These are phyloP conservation scores for Galagoides demidoff DNA, from an alignment of 2,797 vertebrate species.

Conservation along the genomic window DNA sequence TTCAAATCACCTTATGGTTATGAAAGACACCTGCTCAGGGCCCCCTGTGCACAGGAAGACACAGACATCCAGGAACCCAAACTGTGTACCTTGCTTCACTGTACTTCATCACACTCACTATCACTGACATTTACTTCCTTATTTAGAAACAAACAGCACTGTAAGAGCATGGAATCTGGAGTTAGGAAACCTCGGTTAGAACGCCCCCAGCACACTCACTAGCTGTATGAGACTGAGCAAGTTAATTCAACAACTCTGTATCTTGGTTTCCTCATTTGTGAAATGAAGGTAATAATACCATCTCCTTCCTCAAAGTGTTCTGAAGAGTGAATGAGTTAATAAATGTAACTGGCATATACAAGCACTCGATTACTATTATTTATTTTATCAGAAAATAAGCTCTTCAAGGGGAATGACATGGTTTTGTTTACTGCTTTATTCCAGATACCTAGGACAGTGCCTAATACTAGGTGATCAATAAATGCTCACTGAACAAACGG, in stretches of 20 bases:
- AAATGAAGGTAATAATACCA: rapidly evolving
- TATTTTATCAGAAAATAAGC: neutral
- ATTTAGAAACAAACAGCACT: neutral
- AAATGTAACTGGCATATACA: rapidly evolving
- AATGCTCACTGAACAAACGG: neutral
- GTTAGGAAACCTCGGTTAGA: neutral
- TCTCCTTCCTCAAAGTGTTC: neutral
- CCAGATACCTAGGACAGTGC: neutral
- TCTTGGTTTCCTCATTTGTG: neutral
- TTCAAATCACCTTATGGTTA: rapidly evolving
- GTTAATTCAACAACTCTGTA: neutral
- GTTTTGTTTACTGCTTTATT: neutral
- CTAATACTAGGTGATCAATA: neutral
- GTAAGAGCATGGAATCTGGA: neutral
- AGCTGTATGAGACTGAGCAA: neutral
- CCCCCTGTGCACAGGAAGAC: rapidly evolving
- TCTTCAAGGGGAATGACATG: neutral
- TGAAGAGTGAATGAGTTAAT: neutral
- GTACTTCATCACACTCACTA: neutral
- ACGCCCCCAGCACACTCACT: neutral
- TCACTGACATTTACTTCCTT: neutral
- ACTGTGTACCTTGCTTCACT: rapidly evolving
- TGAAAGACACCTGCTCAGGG: neutral
- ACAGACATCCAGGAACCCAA: neutral
- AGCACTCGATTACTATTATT: neutral